Conservation (phyloP, 2,113 vertebrate genomes). For the Taurulus bubalis region DNA sequence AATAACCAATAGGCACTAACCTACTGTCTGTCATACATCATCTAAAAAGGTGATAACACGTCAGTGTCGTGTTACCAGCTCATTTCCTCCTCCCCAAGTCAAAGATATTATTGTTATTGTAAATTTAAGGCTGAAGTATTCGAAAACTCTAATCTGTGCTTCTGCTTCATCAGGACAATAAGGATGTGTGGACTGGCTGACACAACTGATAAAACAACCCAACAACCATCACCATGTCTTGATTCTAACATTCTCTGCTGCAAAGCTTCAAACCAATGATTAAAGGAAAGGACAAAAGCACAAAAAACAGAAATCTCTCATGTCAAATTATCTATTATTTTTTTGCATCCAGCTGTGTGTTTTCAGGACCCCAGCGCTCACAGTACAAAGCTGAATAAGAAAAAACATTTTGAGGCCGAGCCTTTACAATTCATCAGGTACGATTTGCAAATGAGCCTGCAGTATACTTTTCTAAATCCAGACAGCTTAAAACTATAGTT, state of each 20-base stretch:
- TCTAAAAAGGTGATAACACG: not conserved
- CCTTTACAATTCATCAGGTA: not conserved
- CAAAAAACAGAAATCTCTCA: not conserved
- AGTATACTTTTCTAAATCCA: not conserved
- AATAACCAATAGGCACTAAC: not conserved
- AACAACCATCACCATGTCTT: not conserved
- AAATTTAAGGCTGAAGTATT: not conserved
- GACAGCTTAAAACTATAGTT: not conserved
- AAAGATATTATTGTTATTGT: not conserved
- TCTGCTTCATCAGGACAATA: not conserved
- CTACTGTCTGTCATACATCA: not conserved
- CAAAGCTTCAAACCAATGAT: not conserved
- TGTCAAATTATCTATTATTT: not conserved
- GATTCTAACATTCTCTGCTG: not conserved
- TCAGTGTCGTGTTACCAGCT: not conserved
- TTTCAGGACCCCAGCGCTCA: not conserved
- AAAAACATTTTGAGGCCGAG: not conserved
- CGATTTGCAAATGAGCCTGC: not conserved
- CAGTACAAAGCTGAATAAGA: not conserved
- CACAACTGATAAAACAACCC: not conserved
- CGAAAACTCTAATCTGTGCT: not conserved
- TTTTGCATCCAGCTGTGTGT: not conserved
- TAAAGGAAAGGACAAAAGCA: not conserved
- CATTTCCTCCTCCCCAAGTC: not conserved
- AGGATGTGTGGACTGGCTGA: not conserved